Evolutionary conservation across 2,113 vertebrate genomes (phyloP).

Genomic region (Takifugu flavidus): DNA sequence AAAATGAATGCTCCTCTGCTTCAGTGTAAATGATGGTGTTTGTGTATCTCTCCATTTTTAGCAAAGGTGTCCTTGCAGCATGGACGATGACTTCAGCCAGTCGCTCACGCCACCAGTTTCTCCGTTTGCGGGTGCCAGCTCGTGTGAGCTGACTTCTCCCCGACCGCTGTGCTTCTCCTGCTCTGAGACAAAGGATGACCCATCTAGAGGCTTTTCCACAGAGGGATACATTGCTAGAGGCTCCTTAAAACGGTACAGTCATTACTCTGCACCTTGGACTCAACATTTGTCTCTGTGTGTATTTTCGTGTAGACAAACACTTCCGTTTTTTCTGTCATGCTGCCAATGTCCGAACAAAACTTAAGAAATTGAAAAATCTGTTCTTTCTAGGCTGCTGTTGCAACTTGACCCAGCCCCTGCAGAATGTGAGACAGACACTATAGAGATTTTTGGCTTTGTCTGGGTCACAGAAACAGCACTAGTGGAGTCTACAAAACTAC

Average conservation of each 20-base stretch:
- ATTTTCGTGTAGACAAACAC: background rate
- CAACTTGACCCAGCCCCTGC: conserved; percentile 87
- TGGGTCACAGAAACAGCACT: conserved; percentile 93
- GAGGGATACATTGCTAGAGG: conserved; percentile 84
- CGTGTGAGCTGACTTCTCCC: conserved; percentile 66
- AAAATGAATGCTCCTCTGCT: too few species aligned
- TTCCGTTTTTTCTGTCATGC: background rate
- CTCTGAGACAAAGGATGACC: conserved; percentile 68
- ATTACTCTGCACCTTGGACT: background rate
- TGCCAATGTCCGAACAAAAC: background rate
- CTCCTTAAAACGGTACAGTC: conserved; percentile 84
- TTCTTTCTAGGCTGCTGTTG: conserved; percentile 79
- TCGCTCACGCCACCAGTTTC: conserved; percentile 74
- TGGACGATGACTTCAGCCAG: conserved; percentile 77
- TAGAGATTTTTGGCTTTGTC: conserved; percentile 89
- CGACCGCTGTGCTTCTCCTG: conserved; percentile 83
- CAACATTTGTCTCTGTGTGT: background rate
- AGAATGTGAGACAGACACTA: conserved; percentile 83
- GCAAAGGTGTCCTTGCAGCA: conserved; percentile 49
- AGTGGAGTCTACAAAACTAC: conserved; percentile 83
- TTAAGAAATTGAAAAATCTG: conserved; percentile 1
- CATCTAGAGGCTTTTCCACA: conserved; percentile 68
- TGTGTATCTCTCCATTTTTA: background rate
- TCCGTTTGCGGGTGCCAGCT: conserved; percentile 75
- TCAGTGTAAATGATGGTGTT: background rate